Evolutionary conservation across 2,113 vertebrate species (phyloP), one percentile per base, ranked within the genome.

Genomic region (Cyanocitta stelleri): DNA sequence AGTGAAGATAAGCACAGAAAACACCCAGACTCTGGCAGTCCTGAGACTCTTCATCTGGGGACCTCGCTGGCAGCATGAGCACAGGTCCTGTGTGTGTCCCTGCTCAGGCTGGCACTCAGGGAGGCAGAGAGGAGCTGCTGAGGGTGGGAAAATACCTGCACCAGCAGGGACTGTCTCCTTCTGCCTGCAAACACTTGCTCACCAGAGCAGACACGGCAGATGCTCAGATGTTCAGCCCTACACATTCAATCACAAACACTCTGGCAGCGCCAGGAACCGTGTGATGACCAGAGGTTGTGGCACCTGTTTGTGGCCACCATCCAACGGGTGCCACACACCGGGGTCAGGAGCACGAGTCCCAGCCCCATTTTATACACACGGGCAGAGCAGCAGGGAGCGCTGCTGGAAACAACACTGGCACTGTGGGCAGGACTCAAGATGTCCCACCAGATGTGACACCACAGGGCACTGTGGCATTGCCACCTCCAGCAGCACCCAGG

Each of bases 161-260:
- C 67, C 67, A 66, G 33, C 85, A 69, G 81, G 49, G 89, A 51
- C 90, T 83, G 94, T 54, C 87, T 85, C 54, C 84, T 72, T 2
- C 54, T 85, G 58, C 93, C 89, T 76, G 81, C 93, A 87, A 87
- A 94, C 94, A 63, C 94, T 87, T 79, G 91, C 81, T 96, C 90
- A 87, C 4, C 78, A 19, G 91, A 85, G 93, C 94, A 62, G 84
- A 37, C 30, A 49, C 3, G 23, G 86, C 94, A 92, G 95, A 55
- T 51, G 89, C 35, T 35, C 77, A 21, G 58, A 7, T 3, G 0
- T 6, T 55, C 79, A 41, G 93, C 64, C 63, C 71, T 7, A 19
- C 80, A 13, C 62, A 3, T 13, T 55, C 66, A 3, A 12, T 55
- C 84, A 5, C 92, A 46, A 2, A 8, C 9, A 1, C 92, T 35